Conservation (phyloP, 2,113 vertebrate species). For the Ardeotis arabs region DNA sequence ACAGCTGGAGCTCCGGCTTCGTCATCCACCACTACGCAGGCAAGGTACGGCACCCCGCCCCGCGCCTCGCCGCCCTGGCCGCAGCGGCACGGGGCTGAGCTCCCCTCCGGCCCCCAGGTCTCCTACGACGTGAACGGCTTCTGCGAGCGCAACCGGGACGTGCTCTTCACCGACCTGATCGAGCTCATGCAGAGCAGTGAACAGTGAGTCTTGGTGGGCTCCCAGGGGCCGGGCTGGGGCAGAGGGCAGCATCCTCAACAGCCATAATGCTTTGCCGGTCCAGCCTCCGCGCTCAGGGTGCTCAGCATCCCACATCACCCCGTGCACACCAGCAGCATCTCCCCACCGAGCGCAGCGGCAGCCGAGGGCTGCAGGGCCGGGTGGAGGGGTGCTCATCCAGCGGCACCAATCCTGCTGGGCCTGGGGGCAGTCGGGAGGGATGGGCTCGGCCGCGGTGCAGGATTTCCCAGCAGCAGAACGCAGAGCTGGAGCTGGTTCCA, state of each 20-base stretch:
- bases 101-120: slow-evolving; percentile 75
- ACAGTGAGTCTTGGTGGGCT: slow-evolving; percentile 77
- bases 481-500: background rate
- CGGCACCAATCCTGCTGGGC: background rate
- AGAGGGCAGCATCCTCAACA: background rate
- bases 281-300: background rate
- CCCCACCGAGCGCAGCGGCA: accelerated
- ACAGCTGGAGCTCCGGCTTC: slow-evolving; percentile 93
- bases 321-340: accelerated
- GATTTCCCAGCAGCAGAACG: background rate
- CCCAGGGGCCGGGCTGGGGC: background rate
- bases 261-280: background rate
- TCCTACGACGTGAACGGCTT: slow-evolving; percentile 91
- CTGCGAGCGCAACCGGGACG: slow-evolving; percentile 93
- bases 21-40: slow-evolving; percentile 96
- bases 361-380: background rate
- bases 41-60: slow-evolving; percentile 76
- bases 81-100: accelerated
- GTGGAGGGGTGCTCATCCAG: background rate
- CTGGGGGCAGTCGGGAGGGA: background rate
- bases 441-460: accelerated
- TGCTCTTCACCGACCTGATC: slow-evolving; percentile 93
- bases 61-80: background rate
- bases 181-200: slow-evolving; percentile 98
- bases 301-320: background rate